Evolutionary conservation across 2,113 vertebrate genomes (phyloP), one percentile per base, ranked within the genome.

Genomic region (Ochotona curzoniae): DNA sequence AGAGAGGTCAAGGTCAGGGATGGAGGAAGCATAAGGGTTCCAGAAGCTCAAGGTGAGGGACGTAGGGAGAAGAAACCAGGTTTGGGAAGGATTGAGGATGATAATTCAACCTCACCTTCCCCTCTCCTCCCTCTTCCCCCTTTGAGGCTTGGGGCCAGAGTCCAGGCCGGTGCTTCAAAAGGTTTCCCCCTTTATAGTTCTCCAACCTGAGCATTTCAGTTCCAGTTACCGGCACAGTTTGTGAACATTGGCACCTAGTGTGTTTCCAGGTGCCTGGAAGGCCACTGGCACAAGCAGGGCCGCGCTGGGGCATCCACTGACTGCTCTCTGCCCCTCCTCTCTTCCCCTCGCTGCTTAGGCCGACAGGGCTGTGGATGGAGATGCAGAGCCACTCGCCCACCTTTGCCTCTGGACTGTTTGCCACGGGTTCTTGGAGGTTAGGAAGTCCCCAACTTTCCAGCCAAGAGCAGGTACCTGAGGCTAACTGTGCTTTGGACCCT

Each of bases 391-490:
- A 32, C 26, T 73, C 49, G 49, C 51, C 69, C 47, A n/a, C 18
- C 32, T 57, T 83, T 51, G 49, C 75, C 12, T 92, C 49, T 32
- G 51, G 91, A 83, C 12, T 82, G 61, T 71, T 78, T 38, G 38
- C 57, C 38, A 35, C 44, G n/a, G 18, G 25, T 79, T 44, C 61
- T 60, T 73, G 49, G 57, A 44, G 8, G 4, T 23, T 14, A 30
- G 75, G 28, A 54, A 70, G 21, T 25, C 28, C 9, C 30, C 4
- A 25, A 47, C 28, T n/a, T 92, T 57, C 83, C 69, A 64, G 54
- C 23, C 5, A 44, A 71, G 90, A 83, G 38, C 32, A 71, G 79
- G 28, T 66, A 35, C 26, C 28, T 26, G 23, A 47, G 28, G 73
- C 15, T 5, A 6, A 18, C 17, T 47, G 21, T 12, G 10, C 13